These are phyloP conservation scores for Gila robusta DNA, from an alignment of 2,797 vertebrate species.

Conservation along the genomic window DNA sequence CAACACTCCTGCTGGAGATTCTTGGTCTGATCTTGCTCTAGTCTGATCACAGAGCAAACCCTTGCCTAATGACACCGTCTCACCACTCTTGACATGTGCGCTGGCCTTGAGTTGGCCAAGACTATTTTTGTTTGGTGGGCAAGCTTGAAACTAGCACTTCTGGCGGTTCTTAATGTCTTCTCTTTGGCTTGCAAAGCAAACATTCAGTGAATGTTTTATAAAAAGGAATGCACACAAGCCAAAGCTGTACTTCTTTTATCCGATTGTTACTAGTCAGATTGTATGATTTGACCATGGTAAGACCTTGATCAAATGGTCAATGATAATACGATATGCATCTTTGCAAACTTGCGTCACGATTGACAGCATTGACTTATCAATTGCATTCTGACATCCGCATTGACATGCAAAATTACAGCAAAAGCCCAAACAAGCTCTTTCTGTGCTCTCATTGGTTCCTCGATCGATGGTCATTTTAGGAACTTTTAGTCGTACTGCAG, in stretches of 20 bases:
- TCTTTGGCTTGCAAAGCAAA: slow-evolving; percentile 26
- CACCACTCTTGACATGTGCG: slow-evolving; percentile 22
- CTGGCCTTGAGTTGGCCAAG: neutral
- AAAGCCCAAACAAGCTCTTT: neutral
- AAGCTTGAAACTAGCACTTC: neutral
- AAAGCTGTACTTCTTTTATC: neutral
- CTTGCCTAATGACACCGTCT: slow-evolving; percentile 42
- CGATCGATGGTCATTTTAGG: neutral
- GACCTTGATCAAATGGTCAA: neutral
- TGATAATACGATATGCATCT: neutral
- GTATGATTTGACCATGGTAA: neutral
- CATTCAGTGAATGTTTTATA: neutral
- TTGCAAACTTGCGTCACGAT: neutral
- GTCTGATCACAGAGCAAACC: slow-evolving; percentile 38
- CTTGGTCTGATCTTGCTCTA: slow-evolving; percentile 21
- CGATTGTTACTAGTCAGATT: neutral
- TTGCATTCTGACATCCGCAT: neutral
- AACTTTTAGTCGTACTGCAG: neutral
- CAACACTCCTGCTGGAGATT: neutral
- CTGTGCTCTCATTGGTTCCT: neutral
- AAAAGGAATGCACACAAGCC: slow-evolving; percentile 6
- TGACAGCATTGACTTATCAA: neutral
- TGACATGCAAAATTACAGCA: neutral
- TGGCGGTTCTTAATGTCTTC: slow-evolving; percentile 5
- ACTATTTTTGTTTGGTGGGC: slow-evolving; percentile 44